A percentile compares a stretch with the other conserved stretches of the same genome.
These are phyloP conservation scores for Blera fallax DNA, from an alignment of 2,888 invertebrate genomes.

Conservation along the genomic window DNA sequence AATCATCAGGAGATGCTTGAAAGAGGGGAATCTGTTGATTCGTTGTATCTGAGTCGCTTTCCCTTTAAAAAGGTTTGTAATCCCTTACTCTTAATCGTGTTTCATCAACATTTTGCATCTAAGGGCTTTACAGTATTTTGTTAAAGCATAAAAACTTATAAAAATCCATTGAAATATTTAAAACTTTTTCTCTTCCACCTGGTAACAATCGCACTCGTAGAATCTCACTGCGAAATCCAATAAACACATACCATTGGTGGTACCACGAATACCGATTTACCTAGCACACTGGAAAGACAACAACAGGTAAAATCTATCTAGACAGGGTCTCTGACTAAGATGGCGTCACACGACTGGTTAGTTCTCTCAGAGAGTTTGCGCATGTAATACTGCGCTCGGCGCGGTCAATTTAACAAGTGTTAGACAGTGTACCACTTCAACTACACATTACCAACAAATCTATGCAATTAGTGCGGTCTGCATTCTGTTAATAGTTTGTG, in stretches of 20 bases:
- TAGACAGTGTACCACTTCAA: constrained; percentile 25
- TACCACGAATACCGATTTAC: constrained; percentile 20
- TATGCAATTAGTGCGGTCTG: constrained; percentile 1
- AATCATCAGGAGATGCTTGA: no score
- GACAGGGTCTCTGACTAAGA: constrained; percentile 77
- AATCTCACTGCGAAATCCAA: neutral
- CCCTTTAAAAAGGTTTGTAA: no score
- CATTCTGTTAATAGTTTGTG: constrained; percentile 3
- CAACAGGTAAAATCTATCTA: constrained; percentile 59
- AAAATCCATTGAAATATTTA: no score
- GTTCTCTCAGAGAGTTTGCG: constrained; percentile 80
- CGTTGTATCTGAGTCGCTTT: no score
- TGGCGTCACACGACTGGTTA: constrained; percentile 80
- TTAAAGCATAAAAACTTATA: no score
- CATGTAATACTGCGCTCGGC: constrained; percentile 78
- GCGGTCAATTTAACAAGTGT: constrained; percentile 73
- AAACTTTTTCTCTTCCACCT: neutral
- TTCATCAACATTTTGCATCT: no score
- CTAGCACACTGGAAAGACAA: constrained; percentile 53
- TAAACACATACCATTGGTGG: constrained; percentile 1
- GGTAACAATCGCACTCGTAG: constrained; percentile 2
- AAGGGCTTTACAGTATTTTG: no score
- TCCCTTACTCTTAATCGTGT: no score
- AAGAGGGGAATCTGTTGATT: no score
- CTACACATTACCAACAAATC: constrained; percentile 24